phyloP scores from a whole-genome alignment of 2,888 invertebrate species.

The Antheraea assamensis region DNA sequence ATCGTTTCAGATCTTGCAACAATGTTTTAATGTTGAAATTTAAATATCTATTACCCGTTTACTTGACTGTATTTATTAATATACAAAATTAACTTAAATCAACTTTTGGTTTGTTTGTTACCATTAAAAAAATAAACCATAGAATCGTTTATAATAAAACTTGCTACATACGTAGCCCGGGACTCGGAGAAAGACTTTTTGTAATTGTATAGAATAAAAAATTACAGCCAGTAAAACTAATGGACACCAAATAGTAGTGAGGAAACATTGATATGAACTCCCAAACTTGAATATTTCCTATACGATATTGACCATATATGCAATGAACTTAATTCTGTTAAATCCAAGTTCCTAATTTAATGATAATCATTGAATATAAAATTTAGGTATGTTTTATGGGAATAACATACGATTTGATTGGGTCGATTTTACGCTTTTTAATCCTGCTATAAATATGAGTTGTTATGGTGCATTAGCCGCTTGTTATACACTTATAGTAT shows the following conservation, averaged over 20 bases:
- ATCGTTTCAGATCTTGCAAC: constrained; percentile 16
- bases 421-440: neutral
- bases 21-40: neutral
- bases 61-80: neutral
- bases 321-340: neutral
- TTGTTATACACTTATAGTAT: constrained; percentile 45
- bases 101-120: neutral
- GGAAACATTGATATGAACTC: neutral
- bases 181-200: no score
- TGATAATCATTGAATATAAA: neutral
- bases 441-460: neutral
- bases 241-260: no score
- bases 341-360: neutral
- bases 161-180: no score
- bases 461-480: constrained; percentile 55
- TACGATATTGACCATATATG: neutral
- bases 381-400: neutral
- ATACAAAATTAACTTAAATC: no score
- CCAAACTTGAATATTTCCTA: neutral
- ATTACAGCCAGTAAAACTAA: no score
- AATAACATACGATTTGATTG: neutral
- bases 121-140: no score
- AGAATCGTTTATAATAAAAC: no score
- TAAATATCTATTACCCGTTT: neutral
- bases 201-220: no score